phyloP scores from a whole-genome alignment of 2,888 invertebrate species.

The Nymphalis c-album region DNA sequence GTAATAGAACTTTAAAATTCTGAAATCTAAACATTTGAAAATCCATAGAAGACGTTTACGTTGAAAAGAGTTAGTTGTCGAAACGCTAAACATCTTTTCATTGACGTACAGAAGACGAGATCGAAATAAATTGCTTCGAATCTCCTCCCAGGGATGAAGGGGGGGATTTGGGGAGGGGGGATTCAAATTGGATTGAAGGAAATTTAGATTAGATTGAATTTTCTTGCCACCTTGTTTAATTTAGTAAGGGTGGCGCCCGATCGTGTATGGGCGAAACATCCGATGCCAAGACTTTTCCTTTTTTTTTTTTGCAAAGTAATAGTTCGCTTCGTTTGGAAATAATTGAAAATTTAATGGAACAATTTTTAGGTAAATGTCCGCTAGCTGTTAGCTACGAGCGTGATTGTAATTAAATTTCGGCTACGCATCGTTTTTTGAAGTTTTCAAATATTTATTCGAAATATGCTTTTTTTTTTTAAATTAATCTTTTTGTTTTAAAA shows the following conservation, averaged over 20 bases:
- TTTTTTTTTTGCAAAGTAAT: conserved; percentile 12
- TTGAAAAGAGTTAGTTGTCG: conserved; percentile 25
- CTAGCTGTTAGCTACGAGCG: background rate
- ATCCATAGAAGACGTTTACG: conserved; percentile 16
- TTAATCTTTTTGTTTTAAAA: too few species aligned
- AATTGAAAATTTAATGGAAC: conserved; percentile 28
- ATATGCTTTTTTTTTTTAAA: too few species aligned
- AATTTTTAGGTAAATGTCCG: conserved; percentile 1
- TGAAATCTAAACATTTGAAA: conserved; percentile 10
- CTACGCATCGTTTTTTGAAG: too few species aligned
- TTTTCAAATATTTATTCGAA: too few species aligned
- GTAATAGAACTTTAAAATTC: background rate
- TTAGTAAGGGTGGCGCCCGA: conserved; percentile 56
- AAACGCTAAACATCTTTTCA: conserved; percentile 36
- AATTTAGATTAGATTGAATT: conserved; percentile 80
- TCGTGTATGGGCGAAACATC: conserved; percentile 35
- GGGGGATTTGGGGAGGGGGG: conserved; percentile 51
- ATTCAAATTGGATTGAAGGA: conserved; percentile 79
- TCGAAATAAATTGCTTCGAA: conserved; percentile 56
- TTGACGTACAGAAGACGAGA: conserved; percentile 39
- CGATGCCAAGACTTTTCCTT: conserved; percentile 21
- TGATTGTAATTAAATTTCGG: background rate
- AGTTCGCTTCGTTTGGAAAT: conserved; percentile 28
- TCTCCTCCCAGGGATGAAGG: conserved; percentile 37
- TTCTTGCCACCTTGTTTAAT: conserved; percentile 77